Conservation (phyloP, 2,888 invertebrate genomes). For the Glaucopsyche alexis region DNA sequence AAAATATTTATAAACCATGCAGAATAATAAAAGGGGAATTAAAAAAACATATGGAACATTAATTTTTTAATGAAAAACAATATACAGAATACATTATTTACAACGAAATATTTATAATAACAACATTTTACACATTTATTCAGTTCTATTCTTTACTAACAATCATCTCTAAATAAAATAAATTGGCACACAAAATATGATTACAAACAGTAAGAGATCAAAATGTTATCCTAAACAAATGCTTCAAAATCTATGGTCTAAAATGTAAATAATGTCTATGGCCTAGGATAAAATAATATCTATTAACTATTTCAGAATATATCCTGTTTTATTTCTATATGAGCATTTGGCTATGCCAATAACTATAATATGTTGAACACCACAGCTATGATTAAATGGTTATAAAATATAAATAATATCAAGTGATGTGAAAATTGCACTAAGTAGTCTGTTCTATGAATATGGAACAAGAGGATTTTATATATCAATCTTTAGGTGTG, state of each 20-base stretch:
- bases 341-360: conserved; percentile 17
- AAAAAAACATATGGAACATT: conserved; percentile 57
- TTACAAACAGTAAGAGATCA: conserved; percentile 31
- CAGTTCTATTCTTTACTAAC: conserved; percentile 32
- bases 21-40: neutral
- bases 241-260: conserved; percentile 15
- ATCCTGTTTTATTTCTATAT: neutral
- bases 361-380: conserved; percentile 2
- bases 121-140: conserved; percentile 57
- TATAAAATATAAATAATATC: neutral
- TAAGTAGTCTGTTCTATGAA: too few relatives aligned
- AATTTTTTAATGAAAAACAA: conserved; percentile 73
- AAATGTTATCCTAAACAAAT: conserved; percentile 30
- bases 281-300: conserved; percentile 1
- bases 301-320: neutral
- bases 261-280: conserved; percentile 10
- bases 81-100: conserved; percentile 58
- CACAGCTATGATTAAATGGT: neutral
- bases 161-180: conserved; percentile 35
- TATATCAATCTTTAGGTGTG: too few relatives aligned
- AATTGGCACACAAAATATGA: conserved; percentile 55
- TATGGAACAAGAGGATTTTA: too few relatives aligned
- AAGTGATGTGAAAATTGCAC: neutral
- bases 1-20: too few relatives aligned
- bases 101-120: conserved; percentile 53